Conservation (phyloP, 2,113 vertebrate species). For the Triplophysa dalaica region DNA sequence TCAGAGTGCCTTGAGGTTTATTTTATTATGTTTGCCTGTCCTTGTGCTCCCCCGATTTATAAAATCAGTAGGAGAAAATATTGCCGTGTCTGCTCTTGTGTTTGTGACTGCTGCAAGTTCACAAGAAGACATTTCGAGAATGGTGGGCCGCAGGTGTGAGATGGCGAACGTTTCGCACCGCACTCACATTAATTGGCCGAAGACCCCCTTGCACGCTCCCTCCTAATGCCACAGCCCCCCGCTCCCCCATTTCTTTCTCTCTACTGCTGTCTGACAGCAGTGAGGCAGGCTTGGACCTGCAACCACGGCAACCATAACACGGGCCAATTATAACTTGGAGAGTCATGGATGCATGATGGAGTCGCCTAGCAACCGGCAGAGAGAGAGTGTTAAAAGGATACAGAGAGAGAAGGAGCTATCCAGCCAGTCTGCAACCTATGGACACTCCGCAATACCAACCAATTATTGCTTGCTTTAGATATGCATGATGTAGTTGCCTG, state of each 20-base stretch:
- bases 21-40: conserved; percentile 51
- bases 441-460: conserved; percentile 80
- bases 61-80: conserved; percentile 46
- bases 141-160: conserved; percentile 79
- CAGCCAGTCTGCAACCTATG: conserved; percentile 60
- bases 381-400: conserved; percentile 47
- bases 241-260: conserved; percentile 68
- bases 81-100: conserved; percentile 31
- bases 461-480: conserved; percentile 83
- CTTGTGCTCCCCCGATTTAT: conserved; percentile 48
- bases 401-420: conserved; percentile 37
- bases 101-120: conserved; percentile 39
- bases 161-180: conserved; percentile 75
- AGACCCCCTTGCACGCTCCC: conserved; percentile 59
- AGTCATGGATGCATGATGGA: conserved; percentile 77
- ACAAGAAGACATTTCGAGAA: conserved; percentile 36
- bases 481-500: conserved; percentile 91
- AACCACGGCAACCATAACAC: conserved; percentile 74
- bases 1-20: conserved; percentile 42
- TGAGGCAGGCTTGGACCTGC: conserved; percentile 79
- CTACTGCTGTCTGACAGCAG: conserved; percentile 59
- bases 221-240: conserved; percentile 50
- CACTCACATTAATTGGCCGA: conserved; percentile 84
- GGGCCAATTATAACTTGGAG: conserved; percentile 81
- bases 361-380: conserved; percentile 89